Percentiles rank a stretch among this genome's conserved stretches.
Evolutionary conservation across 2,797 vertebrate genomes (phyloP).

Genomic region (Microhierax caerulescens): DNA sequence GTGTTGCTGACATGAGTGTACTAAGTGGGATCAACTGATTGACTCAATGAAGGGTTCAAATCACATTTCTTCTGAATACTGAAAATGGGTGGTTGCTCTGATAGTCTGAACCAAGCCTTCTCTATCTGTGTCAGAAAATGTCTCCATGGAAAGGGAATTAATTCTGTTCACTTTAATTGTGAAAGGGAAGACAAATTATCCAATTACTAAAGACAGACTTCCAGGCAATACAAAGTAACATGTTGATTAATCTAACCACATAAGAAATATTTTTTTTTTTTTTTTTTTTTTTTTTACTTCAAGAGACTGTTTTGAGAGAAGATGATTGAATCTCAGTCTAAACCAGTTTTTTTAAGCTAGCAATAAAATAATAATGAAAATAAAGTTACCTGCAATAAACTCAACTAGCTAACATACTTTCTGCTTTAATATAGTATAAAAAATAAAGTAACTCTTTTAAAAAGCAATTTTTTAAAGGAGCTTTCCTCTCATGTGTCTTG

Average conservation of each 20-base stretch:
- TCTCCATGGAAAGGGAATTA: slow-evolving; percentile 40
- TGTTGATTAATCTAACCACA: slow-evolving; percentile 68
- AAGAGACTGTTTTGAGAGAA: background rate
- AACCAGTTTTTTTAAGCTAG: background rate
- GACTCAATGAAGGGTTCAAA: background rate
- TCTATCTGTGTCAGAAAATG: slow-evolving; percentile 35
- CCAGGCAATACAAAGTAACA: slow-evolving; percentile 61
- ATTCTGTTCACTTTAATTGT: slow-evolving; percentile 58
- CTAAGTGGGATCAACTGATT: background rate
- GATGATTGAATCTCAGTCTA: background rate
- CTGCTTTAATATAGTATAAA: background rate
- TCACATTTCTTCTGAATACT: background rate
- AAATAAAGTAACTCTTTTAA: background rate
- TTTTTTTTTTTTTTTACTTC: background rate
- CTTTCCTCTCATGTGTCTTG: background rate
- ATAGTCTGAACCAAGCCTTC: slow-evolving; percentile 44
- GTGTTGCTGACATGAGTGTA: background rate
- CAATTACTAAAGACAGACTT: slow-evolving; percentile 67
- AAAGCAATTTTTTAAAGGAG: background rate
- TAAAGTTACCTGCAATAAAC: background rate
- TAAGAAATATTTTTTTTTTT: background rate
- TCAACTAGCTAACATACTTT: background rate
- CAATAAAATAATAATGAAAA: background rate
- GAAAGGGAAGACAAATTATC: slow-evolving; percentile 74
- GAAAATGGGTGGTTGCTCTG: slow-evolving; percentile 46